phyloP scores from a whole-genome alignment of 2,113 vertebrate species.

The Dissostichus mawsoni region DNA sequence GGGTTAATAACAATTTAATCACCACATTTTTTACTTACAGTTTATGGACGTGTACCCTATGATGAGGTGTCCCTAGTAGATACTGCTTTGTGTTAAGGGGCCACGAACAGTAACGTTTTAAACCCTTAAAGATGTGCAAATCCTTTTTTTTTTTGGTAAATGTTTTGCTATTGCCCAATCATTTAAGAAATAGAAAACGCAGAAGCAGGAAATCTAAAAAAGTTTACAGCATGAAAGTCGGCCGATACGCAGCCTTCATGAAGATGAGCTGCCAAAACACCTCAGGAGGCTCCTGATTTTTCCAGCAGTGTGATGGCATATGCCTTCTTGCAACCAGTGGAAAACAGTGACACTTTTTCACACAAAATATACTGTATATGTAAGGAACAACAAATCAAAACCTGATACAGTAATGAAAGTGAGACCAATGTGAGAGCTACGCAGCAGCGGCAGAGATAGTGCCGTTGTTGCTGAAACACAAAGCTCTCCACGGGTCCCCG shows the following conservation, averaged over 20 bases:
- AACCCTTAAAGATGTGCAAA: no score
- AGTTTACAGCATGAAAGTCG: background rate
- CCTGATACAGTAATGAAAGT: background rate
- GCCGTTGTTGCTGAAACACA: constrained; percentile 1
- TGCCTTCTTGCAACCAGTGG: background rate
- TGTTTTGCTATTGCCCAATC: background rate
- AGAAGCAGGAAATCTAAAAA: background rate
- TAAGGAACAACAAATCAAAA: constrained; percentile 1
- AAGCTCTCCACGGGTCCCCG: constrained; percentile 23
- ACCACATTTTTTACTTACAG: no score
- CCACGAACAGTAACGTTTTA: no score
- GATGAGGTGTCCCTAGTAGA: no score
- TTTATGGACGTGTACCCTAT: no score
- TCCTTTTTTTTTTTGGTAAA: background rate
- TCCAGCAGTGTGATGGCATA: background rate
- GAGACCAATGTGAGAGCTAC: constrained; percentile 25
- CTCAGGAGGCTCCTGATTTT: constrained; percentile 5
- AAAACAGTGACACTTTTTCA: background rate
- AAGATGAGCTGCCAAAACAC: constrained; percentile 2
- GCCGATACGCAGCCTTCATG: constrained; percentile 20
- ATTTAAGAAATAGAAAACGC: background rate
- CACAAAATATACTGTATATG: background rate
- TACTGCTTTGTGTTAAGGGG: no score
- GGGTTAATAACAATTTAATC: no score
- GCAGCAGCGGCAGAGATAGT: background rate